Percentiles rank a stretch among this genome's conserved stretches.
Evolutionary conservation across 2,797 vertebrate species (phyloP).

Genomic region (Euphonia xanthogaster): DNA sequence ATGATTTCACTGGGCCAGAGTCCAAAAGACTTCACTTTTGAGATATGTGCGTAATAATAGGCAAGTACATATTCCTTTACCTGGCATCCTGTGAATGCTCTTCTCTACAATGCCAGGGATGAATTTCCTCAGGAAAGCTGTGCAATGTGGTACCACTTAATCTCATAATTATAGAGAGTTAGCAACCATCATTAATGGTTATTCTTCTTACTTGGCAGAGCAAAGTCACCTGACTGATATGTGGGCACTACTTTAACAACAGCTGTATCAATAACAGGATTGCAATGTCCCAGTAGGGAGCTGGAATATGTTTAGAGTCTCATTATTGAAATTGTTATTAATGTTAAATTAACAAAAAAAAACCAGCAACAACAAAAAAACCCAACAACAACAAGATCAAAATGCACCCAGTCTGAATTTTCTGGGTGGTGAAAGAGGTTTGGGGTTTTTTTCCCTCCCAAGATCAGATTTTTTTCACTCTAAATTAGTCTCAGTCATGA

Average conservation of each 20-base stretch:
- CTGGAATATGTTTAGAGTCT: neutral
- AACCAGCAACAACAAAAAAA: neutral
- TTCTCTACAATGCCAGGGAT: neutral
- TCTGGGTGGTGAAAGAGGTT: neutral
- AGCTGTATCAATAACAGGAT: neutral
- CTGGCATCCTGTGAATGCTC: neutral
- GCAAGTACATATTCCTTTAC: neutral
- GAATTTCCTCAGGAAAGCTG: neutral
- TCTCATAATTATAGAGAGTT: neutral
- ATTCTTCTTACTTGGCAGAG: neutral
- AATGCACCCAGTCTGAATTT: accelerated
- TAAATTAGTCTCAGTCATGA: neutral
- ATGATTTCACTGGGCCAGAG: neutral
- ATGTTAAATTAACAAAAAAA: neutral
- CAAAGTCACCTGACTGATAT: neutral
- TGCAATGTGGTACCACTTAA: neutral
- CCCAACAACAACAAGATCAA: neutral
- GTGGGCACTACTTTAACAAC: neutral
- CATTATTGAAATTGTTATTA: neutral
- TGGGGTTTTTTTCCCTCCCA: neutral
- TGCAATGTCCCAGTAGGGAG: neutral
- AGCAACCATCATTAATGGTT: neutral
- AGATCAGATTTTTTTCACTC: neutral
- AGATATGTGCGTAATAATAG: neutral
- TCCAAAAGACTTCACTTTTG: neutral